A percentile compares a stretch with the other conserved stretches of the same genome.
Conservation (phyloP, 2,797 vertebrate species). For the Mus caroli region DNA sequence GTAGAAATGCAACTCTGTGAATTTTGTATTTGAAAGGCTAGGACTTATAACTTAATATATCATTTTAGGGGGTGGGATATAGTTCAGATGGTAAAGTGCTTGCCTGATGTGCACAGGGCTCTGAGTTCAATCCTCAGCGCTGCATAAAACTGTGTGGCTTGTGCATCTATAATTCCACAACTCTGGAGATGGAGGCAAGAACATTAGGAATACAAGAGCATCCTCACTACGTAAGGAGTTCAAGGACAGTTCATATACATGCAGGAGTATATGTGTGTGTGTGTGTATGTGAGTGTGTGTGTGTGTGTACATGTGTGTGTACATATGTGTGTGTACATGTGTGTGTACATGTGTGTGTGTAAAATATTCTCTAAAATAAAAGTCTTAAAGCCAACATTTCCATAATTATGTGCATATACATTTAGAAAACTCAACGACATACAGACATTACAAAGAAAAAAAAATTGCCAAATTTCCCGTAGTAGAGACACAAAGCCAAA, state of each 20-base stretch:
- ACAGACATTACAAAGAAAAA: conserved; percentile 36
- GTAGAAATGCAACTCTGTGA: not conserved
- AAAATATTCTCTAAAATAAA: not conserved
- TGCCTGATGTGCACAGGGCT: not conserved
- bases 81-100: not conserved
- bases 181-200: not conserved
- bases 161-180: not conserved
- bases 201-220: not conserved
- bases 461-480: not conserved
- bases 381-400: conserved; percentile 36
- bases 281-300: not conserved
- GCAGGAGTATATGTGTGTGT: not conserved
- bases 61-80: not conserved
- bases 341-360: not conserved
- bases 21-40: conserved; percentile 23
- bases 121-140: not conserved
- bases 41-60: conserved; percentile 39
- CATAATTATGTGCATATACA: conserved; percentile 27
- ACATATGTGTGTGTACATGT: not conserved
- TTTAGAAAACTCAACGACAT: conserved; percentile 41
- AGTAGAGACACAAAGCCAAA: not conserved
- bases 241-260: not conserved
- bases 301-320: not conserved
- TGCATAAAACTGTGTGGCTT: not conserved
- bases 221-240: not conserved